These are phyloP conservation scores for Dicycla oo DNA, from an alignment of 2,888 invertebrate species.

Conservation along the genomic window DNA sequence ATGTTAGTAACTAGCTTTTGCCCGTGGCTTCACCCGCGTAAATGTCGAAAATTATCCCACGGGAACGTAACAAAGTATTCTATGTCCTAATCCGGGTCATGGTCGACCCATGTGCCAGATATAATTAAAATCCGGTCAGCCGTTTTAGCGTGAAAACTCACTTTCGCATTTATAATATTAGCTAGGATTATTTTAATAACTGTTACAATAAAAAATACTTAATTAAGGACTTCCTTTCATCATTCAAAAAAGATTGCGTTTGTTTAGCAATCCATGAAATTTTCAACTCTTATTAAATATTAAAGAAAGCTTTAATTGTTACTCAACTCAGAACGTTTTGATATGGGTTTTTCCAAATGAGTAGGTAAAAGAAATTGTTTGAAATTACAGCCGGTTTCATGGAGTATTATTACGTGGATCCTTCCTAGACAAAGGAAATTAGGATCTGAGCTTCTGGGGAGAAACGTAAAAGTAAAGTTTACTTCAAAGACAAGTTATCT, in stretches of 20 bases:
- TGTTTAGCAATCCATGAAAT: constrained; percentile 28
- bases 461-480: neutral
- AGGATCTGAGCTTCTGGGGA: neutral
- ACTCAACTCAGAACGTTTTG: constrained; percentile 16
- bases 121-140: too few relatives aligned
- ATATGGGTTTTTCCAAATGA: constrained; percentile 8
- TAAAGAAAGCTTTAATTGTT: constrained; percentile 41
- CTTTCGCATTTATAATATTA: too few relatives aligned
- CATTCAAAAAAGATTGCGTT: constrained; percentile 6
- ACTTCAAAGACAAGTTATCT: neutral
- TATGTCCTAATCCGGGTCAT: too few relatives aligned
- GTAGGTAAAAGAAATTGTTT: constrained; percentile 26
- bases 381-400: neutral
- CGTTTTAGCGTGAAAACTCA: too few relatives aligned
- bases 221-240: neutral
- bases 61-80: too few relatives aligned
- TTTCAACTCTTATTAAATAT: constrained; percentile 37
- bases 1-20: too few relatives aligned
- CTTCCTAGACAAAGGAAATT: neutral
- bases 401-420: neutral
- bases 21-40: too few relatives aligned
- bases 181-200: too few relatives aligned
- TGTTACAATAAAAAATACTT: too few relatives aligned
- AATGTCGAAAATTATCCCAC: too few relatives aligned
- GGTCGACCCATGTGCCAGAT: too few relatives aligned